Evolutionary conservation across 2,888 invertebrate genomes (phyloP).

Genomic region (Dermolepida albohirtum): DNA sequence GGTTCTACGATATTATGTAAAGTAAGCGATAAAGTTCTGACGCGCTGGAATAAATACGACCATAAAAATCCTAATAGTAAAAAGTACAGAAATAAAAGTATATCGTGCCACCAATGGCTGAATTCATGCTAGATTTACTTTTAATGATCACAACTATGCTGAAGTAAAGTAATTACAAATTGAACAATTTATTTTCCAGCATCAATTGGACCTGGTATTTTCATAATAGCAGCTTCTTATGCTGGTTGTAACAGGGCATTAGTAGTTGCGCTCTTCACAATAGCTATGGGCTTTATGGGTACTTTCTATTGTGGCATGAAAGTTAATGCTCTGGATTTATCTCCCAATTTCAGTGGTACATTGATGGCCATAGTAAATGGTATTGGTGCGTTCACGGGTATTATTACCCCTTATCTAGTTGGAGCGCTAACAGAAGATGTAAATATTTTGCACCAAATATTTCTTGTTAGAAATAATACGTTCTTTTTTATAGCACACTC

Average conservation of each 20-base stretch:
- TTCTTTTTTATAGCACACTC: conserved; percentile 66
- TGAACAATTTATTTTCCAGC: conserved; percentile 25
- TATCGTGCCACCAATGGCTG: too few species aligned
- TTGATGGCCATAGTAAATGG: conserved; percentile 75
- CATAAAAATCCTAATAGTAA: too few species aligned
- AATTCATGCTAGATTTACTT: too few species aligned
- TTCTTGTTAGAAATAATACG: background rate
- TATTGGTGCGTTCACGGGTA: conserved; percentile 72
- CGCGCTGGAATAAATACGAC: too few species aligned
- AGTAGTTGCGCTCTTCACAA: conserved; percentile 69
- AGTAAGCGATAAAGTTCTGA: too few species aligned
- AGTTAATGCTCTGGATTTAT: conserved; percentile 74
- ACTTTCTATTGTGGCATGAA: conserved; percentile 77
- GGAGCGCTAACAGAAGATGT: conserved; percentile 72
- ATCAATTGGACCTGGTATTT: conserved; percentile 72
- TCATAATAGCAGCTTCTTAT: conserved; percentile 74
- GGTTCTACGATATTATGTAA: too few species aligned
- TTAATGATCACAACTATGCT: too few species aligned
- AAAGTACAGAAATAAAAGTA: too few species aligned
- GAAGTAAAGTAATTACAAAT: too few species aligned
- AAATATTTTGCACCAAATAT: background rate
- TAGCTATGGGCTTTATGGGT: conserved; percentile 76
- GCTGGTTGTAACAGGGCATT: conserved; percentile 70
- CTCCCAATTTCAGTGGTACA: conserved; percentile 74
- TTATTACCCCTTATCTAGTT: conserved; percentile 71